Evolutionary conservation across 2,888 invertebrate genomes (phyloP), one percentile per base, ranked within the genome.

Genomic region (Troides aeacus): DNA sequence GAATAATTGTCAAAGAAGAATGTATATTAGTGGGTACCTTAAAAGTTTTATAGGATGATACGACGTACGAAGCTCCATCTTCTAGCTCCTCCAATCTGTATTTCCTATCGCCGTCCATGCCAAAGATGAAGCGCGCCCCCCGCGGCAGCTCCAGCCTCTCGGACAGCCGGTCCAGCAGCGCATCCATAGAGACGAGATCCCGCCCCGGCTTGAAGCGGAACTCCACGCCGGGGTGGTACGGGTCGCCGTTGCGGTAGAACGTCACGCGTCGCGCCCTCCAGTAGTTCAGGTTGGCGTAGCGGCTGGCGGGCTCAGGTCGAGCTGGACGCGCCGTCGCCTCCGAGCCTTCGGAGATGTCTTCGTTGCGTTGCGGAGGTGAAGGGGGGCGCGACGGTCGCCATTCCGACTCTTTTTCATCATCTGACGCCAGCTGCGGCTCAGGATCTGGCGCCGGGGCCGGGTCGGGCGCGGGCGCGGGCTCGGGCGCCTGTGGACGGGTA

Each of bases 191-290:
- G 59, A 95, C 96, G 79, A 98, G 96, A 81, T 97, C 97, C 72
- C 97, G 94, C 1, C 97, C 97, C 0, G 97, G 97, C 74, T 97
- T 97, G 82, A 98, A 97, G 57, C 94, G 91, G 74, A 97, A 95
- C 86, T 97, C 97, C 56, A 97, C 95, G 0, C 98, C 98, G 21
- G 97, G 97, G 82, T 96, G 97, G 83, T 97, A 97, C 0, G 97
- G 97, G 84, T 98, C 98, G 4, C 98, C 98, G 93, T 98, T 99
- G 84, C 97, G 95, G 90, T 97, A 98, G 88, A 99, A 98, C 1
- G 97, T 95, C 70, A 98, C 97, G 66, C 97, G 93, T 71, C 97
- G 93, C 0, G 97, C 97, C 79, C 96, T 95, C 97, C 97, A 97
- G 83, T 96, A 97, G 74, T 97, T 97, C 66, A 97, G 94, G 85